Conservation (phyloP, 1,140 invertebrate genomes). For the Acromyrmex heyeri region DNA sequence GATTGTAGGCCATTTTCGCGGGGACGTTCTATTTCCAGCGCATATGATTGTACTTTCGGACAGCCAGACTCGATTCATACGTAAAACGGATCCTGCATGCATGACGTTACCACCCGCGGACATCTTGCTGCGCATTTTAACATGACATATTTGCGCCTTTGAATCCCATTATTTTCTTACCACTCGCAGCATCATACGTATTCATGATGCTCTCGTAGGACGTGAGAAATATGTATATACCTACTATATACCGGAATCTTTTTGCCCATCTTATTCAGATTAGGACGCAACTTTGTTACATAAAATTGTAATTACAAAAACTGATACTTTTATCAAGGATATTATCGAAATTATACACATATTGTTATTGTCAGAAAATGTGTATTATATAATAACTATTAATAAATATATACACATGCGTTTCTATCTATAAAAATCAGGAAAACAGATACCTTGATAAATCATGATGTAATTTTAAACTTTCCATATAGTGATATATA, state of each 20-base stretch:
- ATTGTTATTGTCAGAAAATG: conserved; percentile 27
- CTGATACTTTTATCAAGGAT: conserved; percentile 23
- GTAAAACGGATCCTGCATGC: not conserved
- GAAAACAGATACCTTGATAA: not conserved
- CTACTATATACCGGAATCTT: conserved; percentile 30
- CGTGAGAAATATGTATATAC: conserved; percentile 25
- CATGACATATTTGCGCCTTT: conserved; percentile 63
- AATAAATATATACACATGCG: not conserved
- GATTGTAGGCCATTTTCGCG: conserved; percentile 46
- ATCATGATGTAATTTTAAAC: conserved; percentile 3
- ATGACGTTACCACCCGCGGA: conserved; percentile 23
- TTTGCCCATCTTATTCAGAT: conserved; percentile 56
- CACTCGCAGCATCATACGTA: conserved; percentile 58
- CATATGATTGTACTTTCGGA: conserved; percentile 21
- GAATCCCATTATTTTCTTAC: conserved; percentile 66
- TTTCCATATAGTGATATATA: not conserved
- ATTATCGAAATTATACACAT: not conserved
- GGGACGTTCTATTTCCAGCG: conserved; percentile 12
- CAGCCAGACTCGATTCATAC: conserved; percentile 22
- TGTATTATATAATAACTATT: not conserved
- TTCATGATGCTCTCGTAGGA: conserved; percentile 54
- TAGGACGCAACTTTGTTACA: conserved; percentile 47
- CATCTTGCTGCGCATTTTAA: conserved; percentile 58
- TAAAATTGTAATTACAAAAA: conserved; percentile 43
- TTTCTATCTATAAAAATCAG: not conserved